These are phyloP conservation scores for Hemicordylus capensis DNA, from an alignment of 2,113 vertebrate genomes.

Conservation along the genomic window DNA sequence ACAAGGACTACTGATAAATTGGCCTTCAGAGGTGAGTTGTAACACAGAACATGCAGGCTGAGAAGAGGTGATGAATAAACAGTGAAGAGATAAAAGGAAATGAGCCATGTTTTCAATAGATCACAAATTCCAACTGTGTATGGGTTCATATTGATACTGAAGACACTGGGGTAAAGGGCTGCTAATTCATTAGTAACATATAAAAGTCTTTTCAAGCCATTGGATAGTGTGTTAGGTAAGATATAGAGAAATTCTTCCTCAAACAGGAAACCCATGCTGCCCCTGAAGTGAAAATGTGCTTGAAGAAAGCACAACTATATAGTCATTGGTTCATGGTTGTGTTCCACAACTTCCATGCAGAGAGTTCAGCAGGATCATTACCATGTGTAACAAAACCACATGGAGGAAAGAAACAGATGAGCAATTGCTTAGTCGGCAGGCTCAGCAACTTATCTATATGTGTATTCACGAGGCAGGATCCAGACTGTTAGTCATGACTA, in stretches of 20 bases:
- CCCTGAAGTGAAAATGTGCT: not conserved
- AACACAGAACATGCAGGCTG: not conserved
- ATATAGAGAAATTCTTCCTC: not conserved
- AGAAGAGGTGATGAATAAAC: not conserved
- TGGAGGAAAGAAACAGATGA: not conserved
- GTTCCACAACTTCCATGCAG: not conserved
- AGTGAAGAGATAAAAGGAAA: conserved; percentile 9
- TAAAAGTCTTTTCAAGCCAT: not conserved
- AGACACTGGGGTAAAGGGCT: not conserved
- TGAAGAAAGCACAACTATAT: not conserved
- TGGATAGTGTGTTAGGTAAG: not conserved
- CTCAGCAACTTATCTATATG: not conserved
- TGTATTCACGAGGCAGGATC: no score
- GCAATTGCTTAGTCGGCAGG: not conserved
- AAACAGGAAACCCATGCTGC: not conserved
- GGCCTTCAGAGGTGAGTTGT: not conserved
- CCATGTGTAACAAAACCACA: not conserved
- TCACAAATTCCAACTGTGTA: not conserved
- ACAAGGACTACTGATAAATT: not conserved
- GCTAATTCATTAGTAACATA: not conserved
- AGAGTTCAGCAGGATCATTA: not conserved
- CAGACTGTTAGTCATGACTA: no score
- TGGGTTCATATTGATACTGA: not conserved
- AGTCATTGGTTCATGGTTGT: not conserved
- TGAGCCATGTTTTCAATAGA: not conserved